Conservation (phyloP, 2,113 vertebrate species). For the Neopipo cinnamomea region DNA sequence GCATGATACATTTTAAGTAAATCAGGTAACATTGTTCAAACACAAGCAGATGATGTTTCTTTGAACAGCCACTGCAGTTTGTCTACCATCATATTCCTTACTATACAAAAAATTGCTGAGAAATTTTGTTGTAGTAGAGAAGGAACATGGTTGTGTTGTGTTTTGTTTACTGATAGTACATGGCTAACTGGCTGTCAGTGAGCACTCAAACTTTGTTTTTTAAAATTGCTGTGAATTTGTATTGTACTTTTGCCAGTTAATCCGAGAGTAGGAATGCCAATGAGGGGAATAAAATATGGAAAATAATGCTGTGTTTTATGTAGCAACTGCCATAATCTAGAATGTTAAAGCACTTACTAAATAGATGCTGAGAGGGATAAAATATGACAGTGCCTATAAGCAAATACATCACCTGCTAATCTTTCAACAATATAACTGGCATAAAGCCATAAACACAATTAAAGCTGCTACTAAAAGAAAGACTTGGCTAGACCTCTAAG, state of each 20-base stretch:
- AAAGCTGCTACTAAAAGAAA: not conserved
- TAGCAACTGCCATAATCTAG: constrained; percentile 15
- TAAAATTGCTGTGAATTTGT: not conserved
- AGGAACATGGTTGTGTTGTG: not conserved
- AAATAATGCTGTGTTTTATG: constrained; percentile 50
- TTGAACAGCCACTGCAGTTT: not conserved
- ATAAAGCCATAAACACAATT: not conserved
- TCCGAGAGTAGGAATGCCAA: not conserved
- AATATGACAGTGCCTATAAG: constrained; percentile 23
- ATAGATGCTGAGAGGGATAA: constrained; percentile 28
- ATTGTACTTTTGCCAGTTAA: constrained; percentile 34
- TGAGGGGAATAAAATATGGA: constrained; percentile 21
- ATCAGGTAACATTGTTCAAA: not conserved
- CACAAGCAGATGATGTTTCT: not conserved
- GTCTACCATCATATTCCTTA: not conserved
- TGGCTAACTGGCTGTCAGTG: not conserved
- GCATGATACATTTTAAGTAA: not conserved
- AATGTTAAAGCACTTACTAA: constrained; percentile 12
- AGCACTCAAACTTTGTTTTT: not conserved
- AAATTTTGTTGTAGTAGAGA: not conserved
- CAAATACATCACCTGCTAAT: constrained; percentile 21
- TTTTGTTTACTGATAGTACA: not conserved
- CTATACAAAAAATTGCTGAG: not conserved
- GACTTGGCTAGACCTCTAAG: not conserved
- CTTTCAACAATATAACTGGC: not conserved